phyloP scores from a whole-genome alignment of 2,113 vertebrate species.

The Accipiter virgatus region DNA sequence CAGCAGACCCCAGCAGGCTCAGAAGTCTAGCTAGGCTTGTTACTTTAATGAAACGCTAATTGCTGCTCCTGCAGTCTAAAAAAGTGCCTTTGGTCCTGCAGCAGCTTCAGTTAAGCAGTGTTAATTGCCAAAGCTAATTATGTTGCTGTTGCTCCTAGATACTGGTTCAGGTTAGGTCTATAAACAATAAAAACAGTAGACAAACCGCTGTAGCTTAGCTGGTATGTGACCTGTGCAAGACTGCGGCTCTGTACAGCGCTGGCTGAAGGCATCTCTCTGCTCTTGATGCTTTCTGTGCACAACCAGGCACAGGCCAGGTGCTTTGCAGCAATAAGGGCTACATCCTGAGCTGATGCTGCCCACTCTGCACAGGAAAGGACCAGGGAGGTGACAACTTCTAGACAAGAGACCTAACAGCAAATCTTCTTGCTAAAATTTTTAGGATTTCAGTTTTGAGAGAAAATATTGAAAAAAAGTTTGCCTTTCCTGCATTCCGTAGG shows the following conservation, averaged over 20 bases:
- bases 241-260: fast-evolving
- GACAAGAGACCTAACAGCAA: neutral
- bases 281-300: neutral
- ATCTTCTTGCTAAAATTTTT: neutral
- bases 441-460: neutral
- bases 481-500: neutral
- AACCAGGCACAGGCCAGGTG: neutral
- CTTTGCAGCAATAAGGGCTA: neutral
- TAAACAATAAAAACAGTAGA: neutral
- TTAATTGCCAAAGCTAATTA: conserved; percentile 54
- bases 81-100: conserved; percentile 35
- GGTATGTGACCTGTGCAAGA: neutral
- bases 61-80: conserved; percentile 23
- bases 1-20: neutral
- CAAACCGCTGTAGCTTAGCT: neutral
- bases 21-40: conserved; percentile 5
- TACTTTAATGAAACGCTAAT: conserved; percentile 50
- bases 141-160: conserved; percentile 45
- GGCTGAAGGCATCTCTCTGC: neutral
- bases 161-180: conserved; percentile 15
- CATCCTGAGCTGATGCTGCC: neutral
- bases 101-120: conserved; percentile 31
- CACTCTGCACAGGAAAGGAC: neutral
- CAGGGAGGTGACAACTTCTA: neutral
- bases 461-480: neutral